A percentile compares a stretch with the other conserved stretches of the same genome.
These are phyloP conservation scores for Drosophila tropicalis DNA, from an alignment of 1,140 invertebrate species.

Conservation along the genomic window DNA sequence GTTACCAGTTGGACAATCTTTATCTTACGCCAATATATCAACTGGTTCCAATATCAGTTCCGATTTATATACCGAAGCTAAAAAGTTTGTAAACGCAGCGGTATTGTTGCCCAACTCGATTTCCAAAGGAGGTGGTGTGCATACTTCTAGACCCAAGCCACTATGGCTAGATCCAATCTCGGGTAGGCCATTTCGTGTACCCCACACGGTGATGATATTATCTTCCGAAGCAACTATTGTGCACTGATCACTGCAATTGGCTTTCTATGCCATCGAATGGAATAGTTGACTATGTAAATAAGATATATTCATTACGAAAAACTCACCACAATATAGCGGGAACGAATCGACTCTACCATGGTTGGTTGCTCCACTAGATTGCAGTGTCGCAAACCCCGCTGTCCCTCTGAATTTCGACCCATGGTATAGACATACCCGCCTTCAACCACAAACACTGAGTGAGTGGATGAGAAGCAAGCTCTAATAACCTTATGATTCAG, in stretches of 20 bases:
- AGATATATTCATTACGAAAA: background rate
- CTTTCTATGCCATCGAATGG: slow-evolving; percentile 48
- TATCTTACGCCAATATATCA: slow-evolving; percentile 84
- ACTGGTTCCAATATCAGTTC: slow-evolving; percentile 84
- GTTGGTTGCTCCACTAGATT: slow-evolving; percentile 81
- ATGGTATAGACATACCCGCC: slow-evolving; percentile 88
- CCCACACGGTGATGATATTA: slow-evolving; percentile 89
- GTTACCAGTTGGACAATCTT: background rate
- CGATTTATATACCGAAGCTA: slow-evolving; percentile 83
- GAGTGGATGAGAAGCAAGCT: slow-evolving; percentile 85
- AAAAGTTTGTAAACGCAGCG: slow-evolving; percentile 79
- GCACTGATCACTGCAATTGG: slow-evolving; percentile 87
- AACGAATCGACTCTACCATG: slow-evolving; percentile 85
- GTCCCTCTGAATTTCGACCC: slow-evolving; percentile 86
- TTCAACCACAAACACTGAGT: slow-evolving; percentile 87
- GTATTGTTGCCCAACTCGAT: slow-evolving; percentile 76
- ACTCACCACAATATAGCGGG: slow-evolving; percentile 85
- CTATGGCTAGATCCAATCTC: slow-evolving; percentile 62
- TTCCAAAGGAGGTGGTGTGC: slow-evolving; percentile 57
- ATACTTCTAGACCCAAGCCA: slow-evolving; percentile 59
- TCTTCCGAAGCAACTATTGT: slow-evolving; percentile 87
- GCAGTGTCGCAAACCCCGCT: slow-evolving; percentile 84
- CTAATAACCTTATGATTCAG: slow-evolving; percentile 83
- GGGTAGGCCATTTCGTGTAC: slow-evolving; percentile 84
- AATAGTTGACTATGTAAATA: background rate